Evolutionary conservation across 1,140 invertebrate genomes (phyloP), one percentile per base, ranked within the genome.

Genomic region (Bombus turneri): DNA sequence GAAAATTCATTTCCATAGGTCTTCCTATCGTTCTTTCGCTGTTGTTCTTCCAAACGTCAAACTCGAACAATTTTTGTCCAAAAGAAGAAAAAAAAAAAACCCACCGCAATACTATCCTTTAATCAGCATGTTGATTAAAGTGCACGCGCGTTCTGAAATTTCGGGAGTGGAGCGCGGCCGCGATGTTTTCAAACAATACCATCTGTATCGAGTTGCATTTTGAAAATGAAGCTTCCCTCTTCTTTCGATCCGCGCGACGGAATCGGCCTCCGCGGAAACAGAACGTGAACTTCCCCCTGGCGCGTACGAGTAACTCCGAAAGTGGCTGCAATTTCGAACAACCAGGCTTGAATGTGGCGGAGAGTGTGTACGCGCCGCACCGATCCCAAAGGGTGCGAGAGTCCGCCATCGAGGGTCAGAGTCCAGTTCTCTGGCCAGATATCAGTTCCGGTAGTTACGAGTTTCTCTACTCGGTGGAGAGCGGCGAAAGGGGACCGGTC

Each of bases 401-500:
- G 39, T 28, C 82, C 12, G 64, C 28, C 64, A 25, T 37, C 25
- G 74, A 37, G 15, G 74, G 22, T 62, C 34, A 31, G 34, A 41
- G 34, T 84, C 31, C 80, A 78, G 88, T 90, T 86, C 77, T 75
- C 88, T 90, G 86, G 78, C 69, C 86, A 80, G 88, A 83, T 81
- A 87, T 90, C 89, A 81, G 80, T 82, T 90, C 83, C 88, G 83
- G 80, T 85, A 88, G 89, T 91, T 91, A 91, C 88, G 88, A 91
- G 83, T 90, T 88, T 91, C 86, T 88, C 81, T 25, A 9, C 47
- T 41, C 82, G 71, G 41, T 9, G 31, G 8, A 15, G 39, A 18
- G 66, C 18, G 9, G n/a, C 28, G 5, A 31, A 34, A 43, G 47
- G 37, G 76, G 39, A 28, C 3, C 18, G 47, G 25, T n/a, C 43